Percentiles rank a stretch among this genome's conserved stretches.
These are phyloP conservation scores for Pseudomugil tenellus DNA, from an alignment of 2,797 vertebrate genomes.

Conservation along the genomic window DNA sequence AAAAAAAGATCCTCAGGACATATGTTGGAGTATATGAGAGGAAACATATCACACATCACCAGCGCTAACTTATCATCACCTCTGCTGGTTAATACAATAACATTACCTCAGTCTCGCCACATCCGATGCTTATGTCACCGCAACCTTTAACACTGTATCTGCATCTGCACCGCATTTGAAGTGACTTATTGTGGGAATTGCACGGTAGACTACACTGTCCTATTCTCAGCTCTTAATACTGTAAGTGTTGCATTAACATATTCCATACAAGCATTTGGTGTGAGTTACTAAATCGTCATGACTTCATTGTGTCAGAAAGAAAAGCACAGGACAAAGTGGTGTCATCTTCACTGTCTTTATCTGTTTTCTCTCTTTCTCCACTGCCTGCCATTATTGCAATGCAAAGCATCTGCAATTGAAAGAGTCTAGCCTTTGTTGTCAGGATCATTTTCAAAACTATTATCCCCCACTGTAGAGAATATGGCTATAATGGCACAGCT, in stretches of 20 bases:
- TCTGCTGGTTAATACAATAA: slow-evolving; percentile 44
- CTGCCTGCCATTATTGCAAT: slow-evolving; percentile 52
- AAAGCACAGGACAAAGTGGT: slow-evolving; percentile 57
- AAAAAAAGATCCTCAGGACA: slow-evolving; percentile 24
- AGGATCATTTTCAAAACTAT: slow-evolving; percentile 70
- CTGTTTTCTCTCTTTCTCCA: slow-evolving; percentile 38
- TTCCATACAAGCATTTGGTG: slow-evolving; percentile 43
- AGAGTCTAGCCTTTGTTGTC: slow-evolving; percentile 70
- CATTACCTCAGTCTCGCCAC: slow-evolving; percentile 54
- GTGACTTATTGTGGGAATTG: slow-evolving; percentile 15
- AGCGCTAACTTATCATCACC: slow-evolving; percentile 12
- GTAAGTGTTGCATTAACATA: slow-evolving; percentile 44
- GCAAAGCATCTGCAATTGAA: slow-evolving; percentile 58
- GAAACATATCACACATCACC: slow-evolving; percentile 50
- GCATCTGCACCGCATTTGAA: slow-evolving; percentile 9
- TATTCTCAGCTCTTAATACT: slow-evolving; percentile 15
- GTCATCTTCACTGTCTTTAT: slow-evolving; percentile 68
- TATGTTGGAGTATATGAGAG: slow-evolving; percentile 28
- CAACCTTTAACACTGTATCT: slow-evolving; percentile 20
- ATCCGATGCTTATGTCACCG: slow-evolving; percentile 36
- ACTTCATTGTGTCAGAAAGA: slow-evolving; percentile 62
- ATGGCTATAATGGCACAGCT: slow-evolving; percentile 59
- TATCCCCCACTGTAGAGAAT: slow-evolving; percentile 70
- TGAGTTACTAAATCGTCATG: slow-evolving; percentile 59
- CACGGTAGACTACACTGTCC: slow-evolving; percentile 1